phyloP scores from a whole-genome alignment of 2,113 vertebrate species.

The Muntiacus reevesi region DNA sequence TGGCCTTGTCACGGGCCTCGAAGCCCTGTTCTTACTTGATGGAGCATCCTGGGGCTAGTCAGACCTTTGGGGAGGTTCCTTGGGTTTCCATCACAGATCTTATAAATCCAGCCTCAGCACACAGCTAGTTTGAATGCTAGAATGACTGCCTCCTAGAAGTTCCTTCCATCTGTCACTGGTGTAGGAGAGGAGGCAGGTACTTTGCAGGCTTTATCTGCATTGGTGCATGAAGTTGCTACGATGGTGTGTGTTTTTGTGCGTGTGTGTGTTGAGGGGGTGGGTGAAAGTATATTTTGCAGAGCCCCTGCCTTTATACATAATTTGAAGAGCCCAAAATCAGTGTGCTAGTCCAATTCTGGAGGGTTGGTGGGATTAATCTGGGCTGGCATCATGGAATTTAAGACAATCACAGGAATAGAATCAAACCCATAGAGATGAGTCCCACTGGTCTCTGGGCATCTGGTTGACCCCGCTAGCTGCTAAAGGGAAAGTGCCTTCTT shows the following conservation, averaged over 20 bases:
- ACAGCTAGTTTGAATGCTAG: neutral
- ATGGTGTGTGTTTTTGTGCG: neutral
- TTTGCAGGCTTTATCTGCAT: neutral
- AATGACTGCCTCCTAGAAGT: neutral
- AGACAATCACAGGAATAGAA: neutral
- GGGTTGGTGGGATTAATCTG: neutral
- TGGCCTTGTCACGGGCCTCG: neutral
- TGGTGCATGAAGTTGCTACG: neutral
- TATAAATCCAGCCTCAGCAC: neutral
- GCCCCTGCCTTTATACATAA: neutral
- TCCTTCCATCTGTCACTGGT: neutral
- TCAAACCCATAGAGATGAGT: neutral
- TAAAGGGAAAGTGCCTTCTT: neutral
- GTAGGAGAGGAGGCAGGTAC: neutral
- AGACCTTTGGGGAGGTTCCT: neutral
- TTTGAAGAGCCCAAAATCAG: neutral
- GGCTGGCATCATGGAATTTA: neutral
- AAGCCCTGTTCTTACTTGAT: neutral
- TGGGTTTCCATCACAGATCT: neutral
- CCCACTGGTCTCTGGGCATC: neutral
- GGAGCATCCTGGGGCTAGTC: neutral
- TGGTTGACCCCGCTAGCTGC: rapidly evolving
- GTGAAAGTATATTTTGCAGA: neutral
- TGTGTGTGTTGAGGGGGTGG: neutral
- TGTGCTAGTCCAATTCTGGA: neutral